Percentiles rank a stretch among this genome's conserved stretches.
These are phyloP conservation scores for Paramisgurnus dabryanus DNA, from an alignment of 2,113 vertebrate species.

Conservation along the genomic window DNA sequence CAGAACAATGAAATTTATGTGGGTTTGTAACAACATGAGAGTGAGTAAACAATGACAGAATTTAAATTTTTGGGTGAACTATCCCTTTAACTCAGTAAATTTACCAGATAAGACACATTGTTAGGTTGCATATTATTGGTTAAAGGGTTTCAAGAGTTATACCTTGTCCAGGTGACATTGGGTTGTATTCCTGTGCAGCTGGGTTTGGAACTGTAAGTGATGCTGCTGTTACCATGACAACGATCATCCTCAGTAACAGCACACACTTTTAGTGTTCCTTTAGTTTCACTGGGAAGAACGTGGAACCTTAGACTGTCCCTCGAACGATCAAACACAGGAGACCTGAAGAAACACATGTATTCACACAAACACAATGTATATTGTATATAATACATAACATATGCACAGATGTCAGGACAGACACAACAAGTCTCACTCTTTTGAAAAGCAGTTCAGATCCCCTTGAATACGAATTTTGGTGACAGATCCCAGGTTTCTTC, in stretches of 20 bases:
- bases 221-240: conserved; percentile 65
- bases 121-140: too few species aligned
- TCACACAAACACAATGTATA: conserved; percentile 23
- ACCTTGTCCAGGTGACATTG: conserved; percentile 79
- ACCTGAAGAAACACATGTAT: conserved; percentile 58
- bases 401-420: not conserved
- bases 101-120: too few species aligned
- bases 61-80: too few species aligned
- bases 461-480: conserved; percentile 76
- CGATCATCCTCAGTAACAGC: conserved; percentile 68
- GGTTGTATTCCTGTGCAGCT: conserved; percentile 72
- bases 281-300: conserved; percentile 75
- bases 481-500: conserved; percentile 78
- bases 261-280: conserved; percentile 76
- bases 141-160: conserved; percentile 13
- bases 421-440: conserved; percentile 59
- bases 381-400: not conserved
- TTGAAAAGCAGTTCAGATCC: conserved; percentile 72
- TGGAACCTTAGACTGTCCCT: conserved; percentile 75
- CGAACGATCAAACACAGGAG: conserved; percentile 69
- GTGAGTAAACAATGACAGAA: too few species aligned
- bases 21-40: too few species aligned
- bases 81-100: too few species aligned
- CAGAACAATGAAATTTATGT: too few species aligned
- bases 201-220: conserved; percentile 76